Evolutionary conservation across 2,797 vertebrate genomes (phyloP).

Genomic region (Microchirus variegatus): DNA sequence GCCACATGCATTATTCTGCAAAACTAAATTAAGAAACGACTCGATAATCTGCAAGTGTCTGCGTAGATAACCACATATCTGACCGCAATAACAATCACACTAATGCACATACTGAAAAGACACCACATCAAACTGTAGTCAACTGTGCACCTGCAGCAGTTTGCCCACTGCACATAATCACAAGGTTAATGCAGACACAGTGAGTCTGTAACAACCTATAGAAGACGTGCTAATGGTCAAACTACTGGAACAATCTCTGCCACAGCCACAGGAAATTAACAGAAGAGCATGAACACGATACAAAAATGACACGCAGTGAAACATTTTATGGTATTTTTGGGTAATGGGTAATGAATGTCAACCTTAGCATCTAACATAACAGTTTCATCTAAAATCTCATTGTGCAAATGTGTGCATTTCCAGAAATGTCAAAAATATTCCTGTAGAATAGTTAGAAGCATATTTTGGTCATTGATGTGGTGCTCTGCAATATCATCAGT

Average conservation of each 20-base stretch:
- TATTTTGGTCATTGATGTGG: no score
- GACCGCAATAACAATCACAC: not conserved
- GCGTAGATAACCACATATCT: no score
- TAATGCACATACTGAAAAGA: not conserved
- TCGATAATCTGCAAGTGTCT: no score
- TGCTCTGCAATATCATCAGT: no score
- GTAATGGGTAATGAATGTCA: no score
- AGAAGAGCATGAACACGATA: conserved; percentile 1
- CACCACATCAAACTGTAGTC: not conserved
- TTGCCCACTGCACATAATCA: conserved; percentile 15
- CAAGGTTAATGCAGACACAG: conserved; percentile 8
- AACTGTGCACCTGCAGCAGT: not conserved
- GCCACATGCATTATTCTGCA: conserved; percentile 49
- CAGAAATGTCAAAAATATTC: no score
- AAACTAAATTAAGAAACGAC: conserved; percentile 17
- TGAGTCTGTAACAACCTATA: conserved; percentile 30
- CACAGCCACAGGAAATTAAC: not conserved
- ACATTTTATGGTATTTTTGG: no score
- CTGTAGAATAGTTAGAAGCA: no score
- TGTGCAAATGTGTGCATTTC: no score
- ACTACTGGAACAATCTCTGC: conserved; percentile 18
- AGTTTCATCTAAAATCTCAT: no score
- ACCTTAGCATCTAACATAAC: no score
- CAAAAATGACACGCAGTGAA: no score
- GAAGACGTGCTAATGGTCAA: conserved; percentile 27